phyloP scores from a whole-genome alignment of 2,113 vertebrate species.

The Platysteira castanea region DNA sequence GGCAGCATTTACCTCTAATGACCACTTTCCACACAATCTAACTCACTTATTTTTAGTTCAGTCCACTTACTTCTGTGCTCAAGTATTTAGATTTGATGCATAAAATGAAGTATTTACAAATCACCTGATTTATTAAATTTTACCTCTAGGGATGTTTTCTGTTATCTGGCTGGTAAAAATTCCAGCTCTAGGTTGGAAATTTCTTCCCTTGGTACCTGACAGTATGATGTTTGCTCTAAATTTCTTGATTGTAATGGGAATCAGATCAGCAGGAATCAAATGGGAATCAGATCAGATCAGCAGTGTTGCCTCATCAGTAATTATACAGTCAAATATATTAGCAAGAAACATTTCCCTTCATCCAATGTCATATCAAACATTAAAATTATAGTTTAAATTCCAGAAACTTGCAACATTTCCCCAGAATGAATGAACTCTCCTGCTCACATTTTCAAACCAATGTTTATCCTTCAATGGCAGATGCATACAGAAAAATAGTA shows the following conservation, averaged over 20 bases:
- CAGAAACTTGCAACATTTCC: not conserved
- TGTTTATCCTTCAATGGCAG: not conserved
- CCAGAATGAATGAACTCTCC: not conserved
- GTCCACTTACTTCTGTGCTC: not conserved
- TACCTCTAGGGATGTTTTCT: not conserved
- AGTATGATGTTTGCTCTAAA: not conserved
- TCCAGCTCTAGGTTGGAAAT: not conserved
- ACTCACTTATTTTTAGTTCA: not conserved
- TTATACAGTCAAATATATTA: not conserved
- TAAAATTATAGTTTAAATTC: not conserved
- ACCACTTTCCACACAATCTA: not conserved
- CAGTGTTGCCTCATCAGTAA: not conserved
- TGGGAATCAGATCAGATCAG: not conserved
- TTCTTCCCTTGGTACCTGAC: not conserved
- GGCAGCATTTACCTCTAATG: not conserved
- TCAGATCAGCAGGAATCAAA: not conserved
- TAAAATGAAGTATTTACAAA: not conserved
- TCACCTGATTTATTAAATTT: not conserved
- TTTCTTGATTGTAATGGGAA: not conserved
- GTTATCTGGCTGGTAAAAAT: not conserved
- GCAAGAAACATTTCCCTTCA: not conserved
- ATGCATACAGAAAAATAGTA: not conserved
- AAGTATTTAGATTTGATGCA: not conserved
- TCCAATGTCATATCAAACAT: not conserved
- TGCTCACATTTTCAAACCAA: not conserved